These are phyloP conservation scores for Tanytarsus gracilentus DNA, from an alignment of 2,888 invertebrate species.

Conservation along the genomic window DNA sequence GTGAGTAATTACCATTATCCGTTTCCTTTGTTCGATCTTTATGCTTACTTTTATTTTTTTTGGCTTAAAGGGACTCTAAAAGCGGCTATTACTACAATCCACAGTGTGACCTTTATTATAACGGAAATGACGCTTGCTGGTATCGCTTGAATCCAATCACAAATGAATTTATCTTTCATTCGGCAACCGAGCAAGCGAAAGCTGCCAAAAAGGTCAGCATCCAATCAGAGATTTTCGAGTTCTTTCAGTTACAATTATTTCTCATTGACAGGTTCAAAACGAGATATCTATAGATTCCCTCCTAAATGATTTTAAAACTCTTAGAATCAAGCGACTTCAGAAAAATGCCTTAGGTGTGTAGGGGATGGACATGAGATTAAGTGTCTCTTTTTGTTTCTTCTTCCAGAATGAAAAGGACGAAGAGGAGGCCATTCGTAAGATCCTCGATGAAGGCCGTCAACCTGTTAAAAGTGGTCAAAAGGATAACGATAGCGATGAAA, in stretches of 20 bases:
- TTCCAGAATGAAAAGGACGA: constrained; percentile 17
- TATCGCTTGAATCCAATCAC: constrained; percentile 70
- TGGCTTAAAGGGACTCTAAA: constrained; percentile 72
- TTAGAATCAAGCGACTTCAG: constrained; percentile 47
- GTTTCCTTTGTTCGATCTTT: neutral
- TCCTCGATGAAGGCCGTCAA: constrained; percentile 32
- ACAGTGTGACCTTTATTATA: constrained; percentile 83
- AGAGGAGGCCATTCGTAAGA: constrained; percentile 18
- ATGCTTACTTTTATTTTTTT: no score
- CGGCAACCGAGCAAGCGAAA: constrained; percentile 53
- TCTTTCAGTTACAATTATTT: neutral
- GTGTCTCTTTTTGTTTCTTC: no score
- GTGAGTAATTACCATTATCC: neutral
- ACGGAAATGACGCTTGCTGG: constrained; percentile 75
- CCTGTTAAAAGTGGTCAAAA: constrained; percentile 40
- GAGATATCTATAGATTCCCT: constrained; percentile 36
- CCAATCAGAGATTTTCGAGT: neutral
- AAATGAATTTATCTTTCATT: constrained; percentile 70
- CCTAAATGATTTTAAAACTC: constrained; percentile 41
- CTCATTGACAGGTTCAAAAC: constrained; percentile 18
- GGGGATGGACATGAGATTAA: neutral
- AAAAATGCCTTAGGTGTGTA: constrained; percentile 48
- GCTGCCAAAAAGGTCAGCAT: constrained; percentile 33
- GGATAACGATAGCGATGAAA: constrained; percentile 33
- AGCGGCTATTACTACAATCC: constrained; percentile 85